Base-by-base conservation (phyloP, 2,113 vertebrate species). In the Nannospalax galili region DNA sequence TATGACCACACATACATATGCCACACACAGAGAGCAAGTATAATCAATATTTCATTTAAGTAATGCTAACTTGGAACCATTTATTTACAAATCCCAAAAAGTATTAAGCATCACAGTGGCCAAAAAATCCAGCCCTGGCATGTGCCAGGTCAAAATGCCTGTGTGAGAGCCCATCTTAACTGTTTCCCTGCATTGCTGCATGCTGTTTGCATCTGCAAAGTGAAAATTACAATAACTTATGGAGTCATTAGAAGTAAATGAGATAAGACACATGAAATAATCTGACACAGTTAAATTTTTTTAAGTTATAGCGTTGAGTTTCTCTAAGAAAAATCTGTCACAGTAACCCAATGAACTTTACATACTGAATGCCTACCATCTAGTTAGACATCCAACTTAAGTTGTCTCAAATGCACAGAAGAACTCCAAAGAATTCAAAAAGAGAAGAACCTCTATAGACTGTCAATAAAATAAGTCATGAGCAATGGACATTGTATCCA, bases 21-120 rank as follows among this genome's bases (percentile, higher is more conserved):
- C n/a, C 30, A 74, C 7, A 81, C 60, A 62, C 60, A 62, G 7
- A 65, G 1, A 28, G 22, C 30, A 92, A 95, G n/a, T 82, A 88
- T 94, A 73, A 48, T 40, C 74, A 84, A 96, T 78, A 30, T 58
- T 85, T 22, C 58, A 74, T 37, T 95, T 78, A 88, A 80, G 69
- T 81, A 89, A 84, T 26, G 32, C 5, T 60, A 95, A 85, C 35
- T 87, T 93, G 62, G 86, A 94, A 94, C 91, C 4, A 64, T 22
- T 92, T 85, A 87, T 84, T 93, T 93, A 7, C 28, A 95, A 82
- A 97, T 84, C 64, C 37, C 89, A 87, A n/a, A 58, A 79, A 88
- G 26, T 42, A 90, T 26, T 84, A 85, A n/a, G 40, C 24, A 90
- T 30, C 64, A 90, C 8, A 24, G 58, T 24, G 20, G 56, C 88